phyloP scores from a whole-genome alignment of 2,797 vertebrate species.

The Sebastes oblongus region DNA sequence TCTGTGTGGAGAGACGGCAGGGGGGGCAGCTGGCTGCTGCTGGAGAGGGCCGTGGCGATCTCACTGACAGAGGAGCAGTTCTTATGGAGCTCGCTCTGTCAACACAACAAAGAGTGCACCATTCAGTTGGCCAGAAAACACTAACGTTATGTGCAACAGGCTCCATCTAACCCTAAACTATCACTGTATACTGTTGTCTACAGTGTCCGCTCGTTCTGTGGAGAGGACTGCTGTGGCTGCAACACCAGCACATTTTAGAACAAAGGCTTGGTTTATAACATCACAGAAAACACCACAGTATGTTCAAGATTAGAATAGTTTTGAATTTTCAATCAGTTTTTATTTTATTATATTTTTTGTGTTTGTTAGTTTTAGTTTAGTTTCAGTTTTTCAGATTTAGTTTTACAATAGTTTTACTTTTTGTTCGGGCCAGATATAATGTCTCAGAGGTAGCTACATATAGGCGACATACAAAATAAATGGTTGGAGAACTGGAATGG shows the following conservation, averaged over 20 bases:
- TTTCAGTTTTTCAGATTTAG: no score
- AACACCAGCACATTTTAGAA: neutral
- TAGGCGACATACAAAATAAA: no score
- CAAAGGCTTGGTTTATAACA: accelerated
- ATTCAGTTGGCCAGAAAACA: neutral
- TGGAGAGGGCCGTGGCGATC: conserved; percentile 6
- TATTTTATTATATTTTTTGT: no score
- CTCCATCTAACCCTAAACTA: neutral
- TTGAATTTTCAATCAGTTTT: no score
- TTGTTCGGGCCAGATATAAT: no score
- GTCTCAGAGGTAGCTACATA: no score
- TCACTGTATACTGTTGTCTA: neutral
- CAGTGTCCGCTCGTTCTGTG: neutral
- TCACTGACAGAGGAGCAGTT: conserved; percentile 85
- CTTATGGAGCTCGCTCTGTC: conserved; percentile 92
- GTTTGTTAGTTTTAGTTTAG: no score
- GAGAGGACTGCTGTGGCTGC: neutral
- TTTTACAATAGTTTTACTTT: no score
- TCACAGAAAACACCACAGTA: neutral
- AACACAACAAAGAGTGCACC: conserved; percentile 8
- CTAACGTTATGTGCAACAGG: neutral
- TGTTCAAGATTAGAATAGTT: neutral
- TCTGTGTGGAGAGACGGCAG: conserved; percentile 69
- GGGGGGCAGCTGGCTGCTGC: conserved; percentile 21
- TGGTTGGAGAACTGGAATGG: no score